phyloP scores from a whole-genome alignment of 2,113 vertebrate species.

The Melanerpes formicivorus region DNA sequence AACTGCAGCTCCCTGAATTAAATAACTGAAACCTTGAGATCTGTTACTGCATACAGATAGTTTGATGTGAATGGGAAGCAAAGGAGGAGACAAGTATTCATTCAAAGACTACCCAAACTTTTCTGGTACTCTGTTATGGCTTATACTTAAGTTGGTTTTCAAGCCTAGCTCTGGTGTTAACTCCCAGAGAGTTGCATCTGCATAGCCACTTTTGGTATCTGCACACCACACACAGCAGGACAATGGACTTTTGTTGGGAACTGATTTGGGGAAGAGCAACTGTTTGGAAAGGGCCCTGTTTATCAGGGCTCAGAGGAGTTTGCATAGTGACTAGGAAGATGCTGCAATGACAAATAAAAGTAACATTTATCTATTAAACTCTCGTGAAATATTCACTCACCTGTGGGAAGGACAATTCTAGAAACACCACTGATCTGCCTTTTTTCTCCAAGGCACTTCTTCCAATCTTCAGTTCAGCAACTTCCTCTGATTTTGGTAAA shows the following conservation, averaged over 20 bases:
- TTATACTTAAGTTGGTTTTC: not conserved
- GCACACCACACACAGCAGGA: not conserved
- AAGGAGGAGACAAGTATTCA: not conserved
- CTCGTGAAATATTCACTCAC: not conserved
- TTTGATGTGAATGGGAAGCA: not conserved
- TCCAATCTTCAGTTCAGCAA: not conserved
- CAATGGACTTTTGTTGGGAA: not conserved
- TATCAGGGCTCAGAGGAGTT: not conserved
- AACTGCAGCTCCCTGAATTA: not conserved
- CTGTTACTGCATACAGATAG: not conserved
- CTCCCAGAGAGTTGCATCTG: not conserved
- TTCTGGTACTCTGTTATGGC: not conserved
- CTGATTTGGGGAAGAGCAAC: not conserved
- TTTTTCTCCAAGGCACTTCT: not conserved
- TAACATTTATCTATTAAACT: slow-evolving; percentile 12
- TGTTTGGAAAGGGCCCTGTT: not conserved
- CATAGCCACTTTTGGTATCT: not conserved
- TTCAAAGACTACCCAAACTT: not conserved
- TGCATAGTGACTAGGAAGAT: not conserved
- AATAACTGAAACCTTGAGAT: not conserved
- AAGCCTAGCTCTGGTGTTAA: not conserved
- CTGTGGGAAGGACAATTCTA: not conserved
- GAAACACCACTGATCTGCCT: not conserved
- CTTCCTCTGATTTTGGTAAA: not conserved
- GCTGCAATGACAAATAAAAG: not conserved